Evolutionary conservation across 1,140 invertebrate species (phyloP), one percentile per base, ranked within the genome.

Genomic region (Tetragonula clypearis): DNA sequence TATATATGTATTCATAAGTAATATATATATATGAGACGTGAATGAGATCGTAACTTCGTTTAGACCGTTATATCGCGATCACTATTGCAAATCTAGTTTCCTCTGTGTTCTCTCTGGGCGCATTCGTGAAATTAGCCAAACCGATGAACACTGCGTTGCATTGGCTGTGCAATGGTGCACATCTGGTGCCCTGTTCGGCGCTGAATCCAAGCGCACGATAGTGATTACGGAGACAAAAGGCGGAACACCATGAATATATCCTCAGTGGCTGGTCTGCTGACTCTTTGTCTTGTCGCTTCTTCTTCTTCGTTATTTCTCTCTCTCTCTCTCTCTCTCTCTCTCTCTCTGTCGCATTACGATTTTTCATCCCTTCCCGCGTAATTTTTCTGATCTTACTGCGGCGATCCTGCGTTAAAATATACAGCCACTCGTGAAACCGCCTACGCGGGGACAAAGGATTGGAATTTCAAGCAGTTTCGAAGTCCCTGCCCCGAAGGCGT

Each of bases 141-240:
- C 86, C 82, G 82, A 86, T 88, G 79, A 81, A 84, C 76, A 84
- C 77, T 73, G 49, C 69, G 83, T 60, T 86, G 86, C 84, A 78
- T 84, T 85, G 79, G 53, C 80, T 56, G 66, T 74, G 87, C 83
- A 88, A 89, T 78, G 86, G 86, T 35, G 83, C 72, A 87, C 89
- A 90, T 90, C 89, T 90, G 89, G 82, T 68, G 88, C 77, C 49
- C 82, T 66, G 74, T 53, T 82, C 87, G 71, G 82, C 56, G 81
- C 69, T 30, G 85, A 69, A 85, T 90, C 79, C 79, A 60, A 66
- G 72, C 35, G 79, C 80, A 90, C 88, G 90, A 90, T 87, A 77
- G 85, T 87, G 86, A 90, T 90, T 90, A 90, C 77, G 55, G 56
- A 81, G 85, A 90, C 88, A 90, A 90, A 90, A 84, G 88, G 60